Evolutionary conservation across 2,888 invertebrate species (phyloP).

Genomic region (Scaptomyza tumidula): DNA sequence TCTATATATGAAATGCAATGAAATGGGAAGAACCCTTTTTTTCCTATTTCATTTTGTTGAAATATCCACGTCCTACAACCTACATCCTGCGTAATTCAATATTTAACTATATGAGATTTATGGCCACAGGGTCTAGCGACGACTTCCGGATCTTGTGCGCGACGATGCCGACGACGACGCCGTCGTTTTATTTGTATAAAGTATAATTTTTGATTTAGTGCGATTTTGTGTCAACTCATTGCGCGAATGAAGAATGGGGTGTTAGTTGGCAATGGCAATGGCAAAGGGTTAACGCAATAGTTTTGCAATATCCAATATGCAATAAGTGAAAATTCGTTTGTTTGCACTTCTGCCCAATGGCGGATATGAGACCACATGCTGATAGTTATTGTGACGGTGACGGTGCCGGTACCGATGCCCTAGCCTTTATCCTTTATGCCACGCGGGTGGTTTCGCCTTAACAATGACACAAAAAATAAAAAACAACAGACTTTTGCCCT

Average conservation of each 20-base stretch:
- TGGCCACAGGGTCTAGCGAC: constrained; percentile 70
- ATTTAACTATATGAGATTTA: constrained; percentile 82
- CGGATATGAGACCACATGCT: constrained; percentile 82
- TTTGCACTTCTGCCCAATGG: constrained; percentile 56
- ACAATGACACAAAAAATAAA: not conserved
- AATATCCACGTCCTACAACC: constrained; percentile 24
- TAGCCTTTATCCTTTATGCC: not conserved
- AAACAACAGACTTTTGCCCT: constrained; percentile 23
- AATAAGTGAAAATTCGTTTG: constrained; percentile 58
- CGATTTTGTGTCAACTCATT: constrained; percentile 73
- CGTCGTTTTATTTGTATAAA: constrained; percentile 73
- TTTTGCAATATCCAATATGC: constrained; percentile 70
- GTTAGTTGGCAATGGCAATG: constrained; percentile 1
- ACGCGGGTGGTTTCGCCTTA: constrained; percentile 32
- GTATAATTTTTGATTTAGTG: constrained; percentile 83
- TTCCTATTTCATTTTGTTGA: constrained; percentile 14
- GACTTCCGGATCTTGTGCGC: constrained; percentile 57
- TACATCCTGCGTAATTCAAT: constrained; percentile 80
- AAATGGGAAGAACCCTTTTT: constrained; percentile 58
- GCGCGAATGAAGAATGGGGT: constrained; percentile 9
- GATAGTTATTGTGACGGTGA: constrained; percentile 67
- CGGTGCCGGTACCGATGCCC: constrained; percentile 2
- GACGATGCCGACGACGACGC: constrained; percentile 15
- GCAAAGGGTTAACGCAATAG: constrained; percentile 74
- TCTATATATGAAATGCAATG: constrained; percentile 38